Percentiles rank a stretch among this genome's conserved stretches.
Evolutionary conservation across 2,797 vertebrate species (phyloP).

Genomic region (Danio albolineatus): DNA sequence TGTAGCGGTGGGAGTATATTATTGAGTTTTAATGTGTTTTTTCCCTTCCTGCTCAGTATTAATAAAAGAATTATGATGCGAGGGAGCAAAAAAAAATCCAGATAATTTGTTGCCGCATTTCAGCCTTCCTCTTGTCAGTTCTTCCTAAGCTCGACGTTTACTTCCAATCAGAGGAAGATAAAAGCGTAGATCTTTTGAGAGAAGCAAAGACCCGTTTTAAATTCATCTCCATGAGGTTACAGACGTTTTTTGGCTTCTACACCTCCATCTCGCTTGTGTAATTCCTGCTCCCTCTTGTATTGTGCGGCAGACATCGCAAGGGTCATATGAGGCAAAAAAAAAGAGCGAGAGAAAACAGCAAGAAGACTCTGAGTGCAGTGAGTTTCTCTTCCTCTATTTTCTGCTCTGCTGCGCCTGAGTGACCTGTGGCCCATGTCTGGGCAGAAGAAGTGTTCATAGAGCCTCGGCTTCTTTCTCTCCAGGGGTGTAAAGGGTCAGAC

Average conservation of each 20-base stretch:
- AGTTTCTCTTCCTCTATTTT: constrained; percentile 52
- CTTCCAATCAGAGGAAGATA: constrained; percentile 41
- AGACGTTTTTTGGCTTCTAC: constrained; percentile 3
- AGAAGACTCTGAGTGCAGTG: not conserved
- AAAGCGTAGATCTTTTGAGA: constrained; percentile 11
- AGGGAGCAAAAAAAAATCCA: not conserved
- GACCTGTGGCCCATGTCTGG: constrained; percentile 41
- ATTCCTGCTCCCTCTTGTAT: constrained; percentile 13
- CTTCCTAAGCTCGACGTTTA: not conserved
- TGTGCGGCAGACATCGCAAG: not conserved
- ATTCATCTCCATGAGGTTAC: constrained; percentile 9
- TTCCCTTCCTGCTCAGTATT: constrained; percentile 5
- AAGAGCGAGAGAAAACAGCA: not conserved
- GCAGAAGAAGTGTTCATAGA: constrained; percentile 46
- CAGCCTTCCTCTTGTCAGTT: constrained; percentile 25
- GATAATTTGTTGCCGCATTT: constrained; percentile 45
- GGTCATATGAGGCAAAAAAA: not conserved
- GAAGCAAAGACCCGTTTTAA: constrained; percentile 30
- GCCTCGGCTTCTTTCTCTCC: constrained; percentile 36
- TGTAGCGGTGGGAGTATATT: constrained; percentile 2
- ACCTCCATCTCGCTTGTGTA: constrained; percentile 37
- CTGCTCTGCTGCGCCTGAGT: constrained; percentile 37
- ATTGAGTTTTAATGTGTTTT: constrained; percentile 12
- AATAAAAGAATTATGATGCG: constrained; percentile 42
- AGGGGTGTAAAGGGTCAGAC: constrained; percentile 48